Percentiles rank a stretch among this genome's conserved stretches.
Conservation (phyloP, 2,797 vertebrate species). For the Spinibarbus caldwelli region DNA sequence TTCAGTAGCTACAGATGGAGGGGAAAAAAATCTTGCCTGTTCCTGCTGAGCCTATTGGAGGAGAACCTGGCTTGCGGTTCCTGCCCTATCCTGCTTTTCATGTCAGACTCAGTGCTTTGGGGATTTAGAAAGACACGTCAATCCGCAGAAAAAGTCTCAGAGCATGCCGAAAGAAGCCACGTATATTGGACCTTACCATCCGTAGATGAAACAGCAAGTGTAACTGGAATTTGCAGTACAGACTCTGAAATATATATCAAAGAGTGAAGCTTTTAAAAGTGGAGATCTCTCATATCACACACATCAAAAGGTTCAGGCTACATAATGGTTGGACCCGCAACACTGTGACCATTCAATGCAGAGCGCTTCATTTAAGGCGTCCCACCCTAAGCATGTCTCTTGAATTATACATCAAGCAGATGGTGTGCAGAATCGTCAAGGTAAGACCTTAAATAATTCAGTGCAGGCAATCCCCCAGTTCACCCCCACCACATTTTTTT, state of each 20-base stretch:
- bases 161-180: neutral
- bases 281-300: slow-evolving; percentile 29
- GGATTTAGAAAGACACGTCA: slow-evolving; percentile 29
- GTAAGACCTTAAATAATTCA: slow-evolving; percentile 57
- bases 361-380: slow-evolving; percentile 32
- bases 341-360: slow-evolving; percentile 32
- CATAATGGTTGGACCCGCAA: slow-evolving; percentile 27
- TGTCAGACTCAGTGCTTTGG: slow-evolving; percentile 42
- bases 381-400: slow-evolving; percentile 39
- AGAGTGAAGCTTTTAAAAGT: slow-evolving; percentile 34
- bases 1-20: slow-evolving; percentile 38
- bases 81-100: slow-evolving; percentile 51
- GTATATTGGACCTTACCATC: slow-evolving; percentile 2
- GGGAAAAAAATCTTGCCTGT: slow-evolving; percentile 7
- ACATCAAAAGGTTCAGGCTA: slow-evolving; percentile 31
- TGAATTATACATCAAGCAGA: slow-evolving; percentile 55
- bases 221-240: slow-evolving; percentile 8
- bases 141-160: slow-evolving; percentile 18
- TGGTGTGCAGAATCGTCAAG: slow-evolving; percentile 39
- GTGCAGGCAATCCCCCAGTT: slow-evolving; percentile 13
- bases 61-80: slow-evolving; percentile 35
- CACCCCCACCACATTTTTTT: neutral
- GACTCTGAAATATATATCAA: slow-evolving; percentile 35
- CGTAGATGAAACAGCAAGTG: slow-evolving; percentile 14
- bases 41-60: slow-evolving; percentile 39